Evolutionary conservation across 1,140 invertebrate species (phyloP), one percentile per base, ranked within the genome.

Genomic region (Apis mellifera): DNA sequence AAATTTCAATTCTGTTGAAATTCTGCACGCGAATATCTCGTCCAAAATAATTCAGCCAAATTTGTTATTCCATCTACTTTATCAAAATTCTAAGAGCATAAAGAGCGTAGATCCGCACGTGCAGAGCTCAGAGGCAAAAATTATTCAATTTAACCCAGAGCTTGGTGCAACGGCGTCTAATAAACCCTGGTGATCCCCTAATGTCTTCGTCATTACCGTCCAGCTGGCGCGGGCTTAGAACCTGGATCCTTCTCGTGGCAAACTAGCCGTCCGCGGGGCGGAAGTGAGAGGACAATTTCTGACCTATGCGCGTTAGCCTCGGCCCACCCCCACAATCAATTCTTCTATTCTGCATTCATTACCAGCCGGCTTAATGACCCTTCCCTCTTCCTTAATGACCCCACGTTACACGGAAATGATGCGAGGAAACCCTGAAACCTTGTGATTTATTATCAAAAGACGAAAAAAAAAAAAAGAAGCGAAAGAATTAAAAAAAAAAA

Each of bases 391-490:
- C 86, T 59, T 89, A 89, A 90, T 89, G 87, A 90, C 85, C 75
- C 71, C 66, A 77, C 89, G 83, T 87, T 85, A 88, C 86, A 84
- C 82, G 62, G 42, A 64, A 57, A 60, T 78, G 78, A 76, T 75
- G 78, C 78, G 76, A 86, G 84, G 79, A 88, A 81, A 86, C 69
- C 72, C 78, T 70, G 84, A 86, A 86, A 85, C 84, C 32, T 1
- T 42, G 89, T 90, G 86, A 90, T 89, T 90, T 90, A 89, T 90
- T 88, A 88, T 86, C 84, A 74, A 77, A 82, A 82, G 23, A 42
- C 32, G 84, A 85, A 48, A 48, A 52, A 73, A 17, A 3, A n/a
- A n/a, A n/a, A n/a, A n/a, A n/a, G n/a, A n/a, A 21, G 19, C 23
- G 2, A 19, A 59, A 42, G 8, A 21, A 17, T 54, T 19, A 21